phyloP scores from a whole-genome alignment of 2,113 vertebrate genomes.

The Saccopteryx bilineata region DNA sequence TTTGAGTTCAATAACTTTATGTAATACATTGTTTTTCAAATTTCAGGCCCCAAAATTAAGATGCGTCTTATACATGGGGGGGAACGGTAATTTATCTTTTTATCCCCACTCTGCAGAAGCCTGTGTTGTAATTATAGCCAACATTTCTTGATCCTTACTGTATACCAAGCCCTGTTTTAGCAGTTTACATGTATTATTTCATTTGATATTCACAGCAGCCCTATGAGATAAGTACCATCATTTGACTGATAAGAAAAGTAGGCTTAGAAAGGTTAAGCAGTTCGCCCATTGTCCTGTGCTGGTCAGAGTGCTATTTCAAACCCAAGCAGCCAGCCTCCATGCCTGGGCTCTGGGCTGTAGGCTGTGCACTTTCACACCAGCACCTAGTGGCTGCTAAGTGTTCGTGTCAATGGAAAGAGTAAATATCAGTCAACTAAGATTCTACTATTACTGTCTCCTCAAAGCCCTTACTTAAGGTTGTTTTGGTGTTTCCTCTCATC shows the following conservation, averaged over 20 bases:
- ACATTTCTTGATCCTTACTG: not conserved
- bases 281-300: not conserved
- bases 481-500: not conserved
- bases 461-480: not conserved
- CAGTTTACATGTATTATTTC: not conserved
- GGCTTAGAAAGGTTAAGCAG: not conserved
- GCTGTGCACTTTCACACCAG: not conserved
- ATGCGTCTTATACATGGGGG: too few species aligned
- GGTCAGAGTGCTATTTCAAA: not conserved
- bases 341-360: not conserved
- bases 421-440: constrained; percentile 13
- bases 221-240: not conserved
- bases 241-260: constrained; percentile 34
- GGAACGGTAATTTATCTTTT: not conserved
- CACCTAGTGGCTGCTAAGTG: not conserved
- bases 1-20: too few species aligned
- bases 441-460: not conserved
- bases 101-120: not conserved
- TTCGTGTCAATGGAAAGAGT: constrained; percentile 16
- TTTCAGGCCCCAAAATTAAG: too few species aligned
- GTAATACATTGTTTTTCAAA: too few species aligned
- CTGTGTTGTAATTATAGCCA: not conserved
- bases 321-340: not conserved
- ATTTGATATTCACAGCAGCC: not conserved
- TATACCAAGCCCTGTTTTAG: not conserved